phyloP scores from a whole-genome alignment of 2,113 vertebrate species.

The Myrmecophaga tridactyla region DNA sequence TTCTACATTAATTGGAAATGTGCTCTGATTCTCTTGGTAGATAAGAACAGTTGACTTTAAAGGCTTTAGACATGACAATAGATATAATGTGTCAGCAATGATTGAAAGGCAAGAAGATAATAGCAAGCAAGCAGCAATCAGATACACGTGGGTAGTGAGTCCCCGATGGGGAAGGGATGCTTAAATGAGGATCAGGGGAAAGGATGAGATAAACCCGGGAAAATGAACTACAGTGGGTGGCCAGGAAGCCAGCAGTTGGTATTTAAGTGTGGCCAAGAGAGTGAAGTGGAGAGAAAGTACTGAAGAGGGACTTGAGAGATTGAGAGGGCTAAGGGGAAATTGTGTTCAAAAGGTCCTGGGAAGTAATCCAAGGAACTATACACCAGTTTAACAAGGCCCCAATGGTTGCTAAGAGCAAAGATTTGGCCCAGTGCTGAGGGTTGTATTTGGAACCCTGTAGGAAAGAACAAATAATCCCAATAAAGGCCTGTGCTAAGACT shows the following conservation, averaged over 20 bases:
- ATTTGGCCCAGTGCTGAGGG: constrained; percentile 51
- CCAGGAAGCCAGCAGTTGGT: constrained; percentile 58
- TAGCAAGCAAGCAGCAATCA: background rate
- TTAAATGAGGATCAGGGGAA: background rate
- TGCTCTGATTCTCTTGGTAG: background rate
- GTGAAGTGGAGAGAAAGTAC: background rate
- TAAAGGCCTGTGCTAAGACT: constrained; percentile 27
- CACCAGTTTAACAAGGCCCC: constrained; percentile 56
- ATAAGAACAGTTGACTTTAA: background rate
- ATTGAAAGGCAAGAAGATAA: background rate
- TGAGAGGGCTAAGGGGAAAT: constrained; percentile 12
- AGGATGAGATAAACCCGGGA: constrained; percentile 11
- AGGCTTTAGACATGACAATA: background rate
- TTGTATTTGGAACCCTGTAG: constrained; percentile 52
- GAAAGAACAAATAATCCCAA: constrained; percentile 64
- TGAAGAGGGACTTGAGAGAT: constrained; percentile 45
- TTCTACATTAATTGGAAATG: background rate
- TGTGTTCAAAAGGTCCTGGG: constrained; percentile 70
- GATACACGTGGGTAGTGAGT: background rate
- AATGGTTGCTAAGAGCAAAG: constrained; percentile 64
- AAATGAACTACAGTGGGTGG: constrained; percentile 42
- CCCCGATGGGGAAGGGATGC: background rate
- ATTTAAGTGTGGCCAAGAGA: constrained; percentile 42
- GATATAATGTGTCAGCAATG: background rate
- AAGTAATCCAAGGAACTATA: constrained; percentile 56